Conservation (phyloP, 2,797 vertebrate genomes). For the Catharus ustulatus region DNA sequence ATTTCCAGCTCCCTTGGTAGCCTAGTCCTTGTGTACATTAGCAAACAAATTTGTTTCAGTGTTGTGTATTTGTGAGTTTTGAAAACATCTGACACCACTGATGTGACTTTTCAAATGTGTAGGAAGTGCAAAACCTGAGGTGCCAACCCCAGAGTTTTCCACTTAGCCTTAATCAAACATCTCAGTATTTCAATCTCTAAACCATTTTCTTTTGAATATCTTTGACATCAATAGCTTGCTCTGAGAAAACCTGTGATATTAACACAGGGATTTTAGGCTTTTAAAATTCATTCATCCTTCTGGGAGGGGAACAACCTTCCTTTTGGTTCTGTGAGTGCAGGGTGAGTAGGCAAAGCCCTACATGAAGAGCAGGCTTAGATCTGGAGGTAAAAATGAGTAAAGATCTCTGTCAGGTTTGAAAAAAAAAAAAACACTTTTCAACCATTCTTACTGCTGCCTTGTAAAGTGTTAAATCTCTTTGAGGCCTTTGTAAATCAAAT, state of each 20-base stretch:
- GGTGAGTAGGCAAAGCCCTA: neutral
- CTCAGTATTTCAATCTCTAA: neutral
- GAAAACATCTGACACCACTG: neutral
- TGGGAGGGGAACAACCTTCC: neutral
- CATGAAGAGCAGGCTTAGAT: neutral
- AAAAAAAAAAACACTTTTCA: neutral
- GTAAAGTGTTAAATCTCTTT: neutral
- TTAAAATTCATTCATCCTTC: neutral
- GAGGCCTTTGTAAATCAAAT: neutral
- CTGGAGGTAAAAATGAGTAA: neutral
- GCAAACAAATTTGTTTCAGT: neutral
- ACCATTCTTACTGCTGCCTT: neutral
- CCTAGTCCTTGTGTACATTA: neutral
- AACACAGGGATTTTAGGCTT: neutral
- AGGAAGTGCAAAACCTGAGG: neutral
- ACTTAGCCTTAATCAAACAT: slow-evolving; percentile 29
- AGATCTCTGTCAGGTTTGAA: neutral
- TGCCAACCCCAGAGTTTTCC: neutral
- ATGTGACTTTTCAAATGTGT: neutral
- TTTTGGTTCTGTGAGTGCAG: neutral
- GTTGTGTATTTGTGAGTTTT: neutral
- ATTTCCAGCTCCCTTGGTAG: neutral
- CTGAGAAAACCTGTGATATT: neutral
- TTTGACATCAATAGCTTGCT: neutral
- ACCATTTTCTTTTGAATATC: neutral